Evolutionary conservation across 2,797 vertebrate genomes (phyloP), one percentile per base, ranked within the genome.

Genomic region (Kryptopterus vitreolus): DNA sequence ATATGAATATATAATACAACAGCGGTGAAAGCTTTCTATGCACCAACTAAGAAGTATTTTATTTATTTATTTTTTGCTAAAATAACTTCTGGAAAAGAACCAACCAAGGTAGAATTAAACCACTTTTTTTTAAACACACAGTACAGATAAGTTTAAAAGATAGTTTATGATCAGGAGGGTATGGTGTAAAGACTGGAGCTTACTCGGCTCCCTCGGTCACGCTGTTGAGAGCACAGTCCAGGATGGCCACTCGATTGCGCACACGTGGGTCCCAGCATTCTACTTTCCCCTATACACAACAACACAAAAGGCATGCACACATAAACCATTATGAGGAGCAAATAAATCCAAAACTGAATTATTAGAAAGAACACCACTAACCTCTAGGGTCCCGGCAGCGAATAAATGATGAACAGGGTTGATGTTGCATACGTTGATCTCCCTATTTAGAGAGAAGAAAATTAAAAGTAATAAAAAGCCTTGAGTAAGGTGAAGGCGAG

Each of bases 211-310:
- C 95, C n/a, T 94, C 94, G 0, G 95, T 92, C 63, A 98, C 89
- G 26, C 96, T 97, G 88, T 92, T 96, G 76, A 99, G 89, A 0
- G 96, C 98, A 0, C 97, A 99, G 89, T 99, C 98, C 88, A 99
- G 87, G 13, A 93, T 22, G 16, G 95, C 96, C 50, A 96, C 97
- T 59, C 96, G 92, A 73, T 72, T 93, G 80, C 98, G 92, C 3
- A 92, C 92, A 63, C 98, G 94, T 18, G 98, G 97, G 87, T 99
- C 98, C 98, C 98, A 99, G 92, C 96, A 99, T 81, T 99, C 98
- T 8, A 99, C 96, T 78, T 93, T 94, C 15, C 98, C 98, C 98
- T 99, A 85, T 55, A 33, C 73, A 82, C 5, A 69, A 38, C 62
- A 31, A 73, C 58, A 72, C 31, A 62, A 15, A 16, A 70, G 3